Conservation (phyloP, 2,113 vertebrate genomes). For the Gila orcuttii region DNA sequence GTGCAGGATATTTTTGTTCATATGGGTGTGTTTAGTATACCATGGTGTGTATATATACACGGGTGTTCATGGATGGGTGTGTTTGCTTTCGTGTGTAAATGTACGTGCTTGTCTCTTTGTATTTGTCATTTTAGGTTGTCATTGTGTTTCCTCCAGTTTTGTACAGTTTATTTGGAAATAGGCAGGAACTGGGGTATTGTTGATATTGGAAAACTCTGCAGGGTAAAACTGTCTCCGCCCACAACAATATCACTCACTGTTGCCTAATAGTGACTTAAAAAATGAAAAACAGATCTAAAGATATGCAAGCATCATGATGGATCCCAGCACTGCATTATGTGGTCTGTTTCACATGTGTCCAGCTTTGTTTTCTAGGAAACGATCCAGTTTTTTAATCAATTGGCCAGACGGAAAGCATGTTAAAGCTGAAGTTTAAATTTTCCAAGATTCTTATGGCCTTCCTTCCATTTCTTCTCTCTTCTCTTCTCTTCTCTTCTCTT, state of each 20-base stretch:
- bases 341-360: constrained; percentile 83
- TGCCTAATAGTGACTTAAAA: constrained; percentile 39
- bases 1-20: background rate
- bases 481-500: constrained; percentile 54
- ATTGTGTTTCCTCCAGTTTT: constrained; percentile 32
- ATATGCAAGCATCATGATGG: constrained; percentile 67
- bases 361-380: constrained; percentile 75
- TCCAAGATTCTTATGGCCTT: constrained; percentile 66
- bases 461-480: constrained; percentile 62
- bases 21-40: background rate
- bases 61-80: background rate
- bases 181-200: constrained; percentile 28
- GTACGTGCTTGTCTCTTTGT: background rate
- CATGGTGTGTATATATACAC: background rate
- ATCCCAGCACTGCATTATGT: constrained; percentile 70
- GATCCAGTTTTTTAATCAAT: constrained; percentile 88
- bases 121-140: background rate
- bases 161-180: constrained; percentile 61
- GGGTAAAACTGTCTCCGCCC: constrained; percentile 46
- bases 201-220: constrained; percentile 56
- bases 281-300: constrained; percentile 44
- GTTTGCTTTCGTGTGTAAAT: constrained; percentile 4
- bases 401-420: constrained; percentile 86
- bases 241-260: constrained; percentile 53
- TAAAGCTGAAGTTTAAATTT: constrained; percentile 72